Conservation (phyloP, 2,888 invertebrate species). For the Argyresthia albistria region DNA sequence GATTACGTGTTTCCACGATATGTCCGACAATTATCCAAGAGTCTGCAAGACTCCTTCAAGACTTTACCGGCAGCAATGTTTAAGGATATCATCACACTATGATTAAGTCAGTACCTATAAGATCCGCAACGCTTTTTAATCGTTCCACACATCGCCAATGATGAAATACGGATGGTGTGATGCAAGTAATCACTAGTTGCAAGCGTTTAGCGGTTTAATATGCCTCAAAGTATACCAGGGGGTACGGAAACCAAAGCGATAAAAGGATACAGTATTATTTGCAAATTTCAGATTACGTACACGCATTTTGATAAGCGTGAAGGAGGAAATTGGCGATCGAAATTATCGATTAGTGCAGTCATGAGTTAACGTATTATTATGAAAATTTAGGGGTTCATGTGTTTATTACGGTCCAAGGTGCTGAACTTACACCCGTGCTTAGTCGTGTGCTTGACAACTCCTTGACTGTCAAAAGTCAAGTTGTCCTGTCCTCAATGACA, state of each 20-base stretch:
- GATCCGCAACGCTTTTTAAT: conserved; percentile 37
- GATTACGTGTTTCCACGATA: too few species aligned
- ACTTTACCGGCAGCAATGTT: conserved; percentile 17
- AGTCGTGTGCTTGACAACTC: too few species aligned
- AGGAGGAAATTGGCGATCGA: conserved; percentile 38
- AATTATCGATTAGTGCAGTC: conserved; percentile 21
- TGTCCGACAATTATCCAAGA: too few species aligned
- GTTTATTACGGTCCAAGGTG: background rate
- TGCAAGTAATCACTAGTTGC: conserved; percentile 42
- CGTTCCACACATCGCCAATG: conserved; percentile 38
- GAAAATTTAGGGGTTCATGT: background rate
- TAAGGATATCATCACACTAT: conserved; percentile 39
- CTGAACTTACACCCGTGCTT: too few species aligned
- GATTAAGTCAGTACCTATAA: conserved; percentile 39
- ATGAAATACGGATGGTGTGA: conserved; percentile 23
- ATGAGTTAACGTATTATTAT: background rate
- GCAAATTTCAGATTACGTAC: conserved; percentile 36
- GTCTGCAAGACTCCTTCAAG: too few species aligned
- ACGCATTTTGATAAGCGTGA: conserved; percentile 41
- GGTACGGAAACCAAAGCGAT: conserved; percentile 12
- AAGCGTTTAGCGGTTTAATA: conserved; percentile 52
- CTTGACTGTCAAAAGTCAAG: too few species aligned
- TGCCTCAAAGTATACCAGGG: conserved; percentile 40
- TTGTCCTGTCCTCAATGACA: too few species aligned
- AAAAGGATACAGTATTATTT: conserved; percentile 23